phyloP scores from a whole-genome alignment of 2,113 vertebrate genomes.

The Deroptyus accipitrinus region DNA sequence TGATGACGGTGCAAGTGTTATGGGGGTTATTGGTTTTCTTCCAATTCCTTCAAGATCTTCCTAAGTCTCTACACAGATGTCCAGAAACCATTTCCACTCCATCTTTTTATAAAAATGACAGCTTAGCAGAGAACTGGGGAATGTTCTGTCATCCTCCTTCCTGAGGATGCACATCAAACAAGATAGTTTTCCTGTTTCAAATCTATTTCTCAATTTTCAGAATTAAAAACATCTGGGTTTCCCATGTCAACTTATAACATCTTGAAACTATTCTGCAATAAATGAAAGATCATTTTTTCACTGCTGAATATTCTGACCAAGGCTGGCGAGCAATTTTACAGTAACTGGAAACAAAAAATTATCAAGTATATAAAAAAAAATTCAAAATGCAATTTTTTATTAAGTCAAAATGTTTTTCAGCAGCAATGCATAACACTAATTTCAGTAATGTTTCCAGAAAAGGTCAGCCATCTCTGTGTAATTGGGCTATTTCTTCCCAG shows the following conservation, averaged over 20 bases:
- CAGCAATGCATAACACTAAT: not conserved
- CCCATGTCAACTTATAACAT: not conserved
- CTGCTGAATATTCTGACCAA: not conserved
- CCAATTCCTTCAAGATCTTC: not conserved
- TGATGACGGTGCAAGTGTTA: not conserved
- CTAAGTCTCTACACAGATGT: not conserved
- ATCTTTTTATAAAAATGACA: not conserved
- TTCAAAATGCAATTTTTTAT: not conserved
- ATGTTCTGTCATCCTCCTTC: not conserved
- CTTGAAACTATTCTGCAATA: not conserved
- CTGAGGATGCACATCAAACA: constrained; percentile 26
- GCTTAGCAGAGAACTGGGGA: not conserved
- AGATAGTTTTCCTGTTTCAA: constrained; percentile 26
- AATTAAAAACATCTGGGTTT: constrained; percentile 43
- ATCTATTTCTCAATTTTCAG: constrained; percentile 10
- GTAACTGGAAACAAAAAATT: not conserved
- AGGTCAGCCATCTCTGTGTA: not conserved
- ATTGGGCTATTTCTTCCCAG: not conserved
- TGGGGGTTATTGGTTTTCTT: not conserved
- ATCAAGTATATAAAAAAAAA: not conserved
- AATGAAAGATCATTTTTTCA: not conserved
- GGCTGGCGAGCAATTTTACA: not conserved
- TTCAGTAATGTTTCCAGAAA: not conserved
- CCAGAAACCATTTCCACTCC: not conserved
- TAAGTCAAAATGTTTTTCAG: not conserved